These are phyloP conservation scores for Ephestia elutella DNA, from an alignment of 1,140 invertebrate species.

Conservation along the genomic window DNA sequence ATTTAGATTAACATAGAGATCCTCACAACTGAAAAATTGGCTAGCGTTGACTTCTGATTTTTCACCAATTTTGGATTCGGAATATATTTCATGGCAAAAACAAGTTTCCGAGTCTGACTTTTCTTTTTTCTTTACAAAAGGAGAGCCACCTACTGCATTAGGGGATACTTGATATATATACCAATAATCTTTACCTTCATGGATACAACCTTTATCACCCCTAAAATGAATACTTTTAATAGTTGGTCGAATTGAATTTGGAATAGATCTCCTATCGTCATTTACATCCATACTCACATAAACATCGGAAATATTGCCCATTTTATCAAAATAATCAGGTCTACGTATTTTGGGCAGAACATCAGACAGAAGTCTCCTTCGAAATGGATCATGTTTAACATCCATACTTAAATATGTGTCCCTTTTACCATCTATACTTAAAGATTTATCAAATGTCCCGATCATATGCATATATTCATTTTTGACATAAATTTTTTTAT, in stretches of 20 bases:
- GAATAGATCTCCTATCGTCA: slow-evolving; percentile 14
- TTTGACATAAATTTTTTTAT: too few species aligned
- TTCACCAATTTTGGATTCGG: slow-evolving; percentile 14
- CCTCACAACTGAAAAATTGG: slow-evolving; percentile 37
- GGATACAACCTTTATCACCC: slow-evolving; percentile 39
- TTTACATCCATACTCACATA: slow-evolving; percentile 14
- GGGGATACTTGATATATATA: slow-evolving; percentile 40
- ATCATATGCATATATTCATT: neutral
- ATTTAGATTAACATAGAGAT: slow-evolving; percentile 27
- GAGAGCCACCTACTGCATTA: slow-evolving; percentile 22
- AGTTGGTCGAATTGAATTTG: slow-evolving; percentile 8
- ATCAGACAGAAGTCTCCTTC: neutral
- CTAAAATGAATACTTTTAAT: slow-evolving; percentile 28
- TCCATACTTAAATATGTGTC: slow-evolving; percentile 2
- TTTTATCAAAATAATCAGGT: neutral
- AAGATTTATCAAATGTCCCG: neutral
- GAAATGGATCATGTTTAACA: neutral
- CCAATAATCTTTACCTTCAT: slow-evolving; percentile 26
- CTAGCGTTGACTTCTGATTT: slow-evolving; percentile 15
- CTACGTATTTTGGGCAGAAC: neutral
- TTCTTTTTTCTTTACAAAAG: slow-evolving; percentile 34
- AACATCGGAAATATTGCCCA: neutral
- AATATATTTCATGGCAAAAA: slow-evolving; percentile 30
- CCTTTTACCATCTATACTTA: neutral
- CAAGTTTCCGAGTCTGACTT: slow-evolving; percentile 34